Conservation (phyloP, 2,113 vertebrate genomes). For the Tonatia bakeri region DNA sequence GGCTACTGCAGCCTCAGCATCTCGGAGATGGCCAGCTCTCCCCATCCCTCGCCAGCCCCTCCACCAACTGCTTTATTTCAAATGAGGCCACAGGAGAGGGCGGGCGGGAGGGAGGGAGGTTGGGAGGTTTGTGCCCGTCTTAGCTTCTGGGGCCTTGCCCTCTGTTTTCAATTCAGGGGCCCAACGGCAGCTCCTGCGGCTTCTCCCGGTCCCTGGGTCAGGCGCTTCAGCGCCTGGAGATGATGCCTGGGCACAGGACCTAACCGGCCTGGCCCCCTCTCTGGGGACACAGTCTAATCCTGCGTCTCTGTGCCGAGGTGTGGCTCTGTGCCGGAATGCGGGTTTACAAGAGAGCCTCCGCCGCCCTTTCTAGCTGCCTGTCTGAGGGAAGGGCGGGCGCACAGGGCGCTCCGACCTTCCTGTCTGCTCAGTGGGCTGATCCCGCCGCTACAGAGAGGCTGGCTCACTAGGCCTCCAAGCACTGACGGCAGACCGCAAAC, state of each 20-base stretch:
- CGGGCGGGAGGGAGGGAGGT: not conserved
- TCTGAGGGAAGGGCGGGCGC: not conserved
- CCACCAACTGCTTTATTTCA: not conserved
- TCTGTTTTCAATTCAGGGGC: not conserved
- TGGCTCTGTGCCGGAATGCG: not conserved
- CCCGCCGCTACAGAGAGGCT: not conserved
- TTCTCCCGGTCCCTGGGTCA: not conserved
- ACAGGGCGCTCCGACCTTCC: not conserved
- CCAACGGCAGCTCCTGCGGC: fast-evolving
- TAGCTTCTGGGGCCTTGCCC: not conserved
- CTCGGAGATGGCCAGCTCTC: not conserved
- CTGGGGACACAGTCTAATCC: not conserved
- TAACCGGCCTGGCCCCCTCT: not conserved
- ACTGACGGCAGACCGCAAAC: constrained; percentile 8
- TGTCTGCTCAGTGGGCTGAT: constrained; percentile 52
- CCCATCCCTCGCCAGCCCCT: not conserved
- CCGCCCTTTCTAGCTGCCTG: not conserved
- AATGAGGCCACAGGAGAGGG: not conserved
- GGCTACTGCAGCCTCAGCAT: not conserved
- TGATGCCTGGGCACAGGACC: fast-evolving
- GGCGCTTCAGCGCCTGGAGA: not conserved
- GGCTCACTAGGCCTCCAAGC: not conserved
- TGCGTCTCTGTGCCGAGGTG: not conserved
- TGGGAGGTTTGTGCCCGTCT: fast-evolving
- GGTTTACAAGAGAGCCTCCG: not conserved